Evolutionary conservation across 2,113 vertebrate species (phyloP).

Genomic region (Sapajus apella): DNA sequence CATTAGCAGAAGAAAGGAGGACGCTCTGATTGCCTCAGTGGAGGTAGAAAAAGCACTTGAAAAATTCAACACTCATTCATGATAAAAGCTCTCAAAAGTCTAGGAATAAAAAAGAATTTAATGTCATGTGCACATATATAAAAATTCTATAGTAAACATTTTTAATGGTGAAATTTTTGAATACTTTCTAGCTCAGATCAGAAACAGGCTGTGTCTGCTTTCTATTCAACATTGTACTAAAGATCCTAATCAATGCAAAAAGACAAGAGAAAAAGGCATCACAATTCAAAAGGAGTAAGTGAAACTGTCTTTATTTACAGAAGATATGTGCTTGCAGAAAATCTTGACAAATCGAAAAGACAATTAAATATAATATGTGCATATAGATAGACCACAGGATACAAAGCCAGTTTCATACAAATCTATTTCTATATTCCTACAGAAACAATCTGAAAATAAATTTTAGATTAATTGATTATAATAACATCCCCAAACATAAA

Average conservation of each 20-base stretch:
- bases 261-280: not conserved
- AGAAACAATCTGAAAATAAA: not conserved
- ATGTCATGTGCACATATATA: not conserved
- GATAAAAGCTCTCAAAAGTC: not conserved
- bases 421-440: not conserved
- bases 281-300: not conserved
- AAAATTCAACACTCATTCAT: not conserved
- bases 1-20: not conserved
- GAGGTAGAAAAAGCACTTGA: not conserved
- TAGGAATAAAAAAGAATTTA: not conserved
- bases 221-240: not conserved
- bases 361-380: not conserved
- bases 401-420: not conserved
- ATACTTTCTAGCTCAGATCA: not conserved
- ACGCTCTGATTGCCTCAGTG: not conserved
- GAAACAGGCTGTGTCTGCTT: not conserved
- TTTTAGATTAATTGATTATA: conserved; percentile 3
- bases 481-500: not conserved
- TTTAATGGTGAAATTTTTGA: not conserved
- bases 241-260: not conserved
- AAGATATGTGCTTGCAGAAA: not conserved
- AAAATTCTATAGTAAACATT: not conserved
- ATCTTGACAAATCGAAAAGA: not conserved
- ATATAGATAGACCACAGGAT: not conserved
- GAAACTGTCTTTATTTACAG: not conserved